Conservation (phyloP, 2,888 invertebrate species). For the Caenorhabditis sp. region DNA sequence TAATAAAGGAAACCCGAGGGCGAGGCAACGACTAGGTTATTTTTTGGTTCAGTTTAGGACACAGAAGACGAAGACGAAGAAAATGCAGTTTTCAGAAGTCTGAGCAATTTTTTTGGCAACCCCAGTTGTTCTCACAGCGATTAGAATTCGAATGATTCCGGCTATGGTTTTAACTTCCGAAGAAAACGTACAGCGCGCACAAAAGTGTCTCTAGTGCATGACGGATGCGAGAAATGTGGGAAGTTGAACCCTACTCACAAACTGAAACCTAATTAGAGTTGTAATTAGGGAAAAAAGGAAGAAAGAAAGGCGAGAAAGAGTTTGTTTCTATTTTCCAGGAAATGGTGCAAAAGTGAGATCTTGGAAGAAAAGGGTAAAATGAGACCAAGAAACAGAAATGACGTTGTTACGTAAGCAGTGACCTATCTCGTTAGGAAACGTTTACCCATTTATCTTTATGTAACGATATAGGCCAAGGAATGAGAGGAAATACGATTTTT, state of each 20-base stretch:
- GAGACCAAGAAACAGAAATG: constrained; percentile 20
- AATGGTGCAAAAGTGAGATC: constrained; percentile 7
- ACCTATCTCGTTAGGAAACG: constrained; percentile 47
- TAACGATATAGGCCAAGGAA: constrained; percentile 42
- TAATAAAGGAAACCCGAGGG: constrained; percentile 4
- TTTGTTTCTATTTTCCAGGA: constrained; percentile 31
- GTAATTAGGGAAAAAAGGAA: constrained; percentile 43
- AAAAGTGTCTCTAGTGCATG: neutral
- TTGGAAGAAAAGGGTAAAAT: neutral
- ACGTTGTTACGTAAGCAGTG: constrained; percentile 38
- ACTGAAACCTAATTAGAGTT: constrained; percentile 47
- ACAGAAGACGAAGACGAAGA: neutral
- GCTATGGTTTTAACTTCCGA: neutral
- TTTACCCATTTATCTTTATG: constrained; percentile 43
- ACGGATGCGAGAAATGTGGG: neutral
- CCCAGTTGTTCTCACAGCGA: neutral
- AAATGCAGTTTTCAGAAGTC: neutral
- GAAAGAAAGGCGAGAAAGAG: constrained; percentile 20
- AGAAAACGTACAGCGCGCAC: neutral
- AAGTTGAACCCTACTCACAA: constrained; percentile 15
- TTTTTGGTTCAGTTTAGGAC: neutral
- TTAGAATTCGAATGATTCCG: neutral
- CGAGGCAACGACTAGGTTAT: neutral
- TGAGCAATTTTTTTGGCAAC: neutral
- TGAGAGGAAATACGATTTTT: neutral